phyloP scores from a whole-genome alignment of 2,113 vertebrate species.

The Cephalopterus ornatus region DNA sequence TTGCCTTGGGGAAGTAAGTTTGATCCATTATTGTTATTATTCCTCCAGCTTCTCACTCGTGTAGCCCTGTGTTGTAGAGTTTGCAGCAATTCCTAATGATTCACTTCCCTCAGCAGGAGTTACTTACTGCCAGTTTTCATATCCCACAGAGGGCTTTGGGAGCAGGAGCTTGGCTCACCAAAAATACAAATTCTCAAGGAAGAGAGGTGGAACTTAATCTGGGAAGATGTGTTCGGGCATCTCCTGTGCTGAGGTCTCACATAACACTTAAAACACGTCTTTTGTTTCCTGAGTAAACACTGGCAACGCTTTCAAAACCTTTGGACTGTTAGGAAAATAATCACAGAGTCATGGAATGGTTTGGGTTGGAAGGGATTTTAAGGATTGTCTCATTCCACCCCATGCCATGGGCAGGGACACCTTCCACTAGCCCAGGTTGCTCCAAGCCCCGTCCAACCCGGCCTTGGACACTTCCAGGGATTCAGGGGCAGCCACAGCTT shows the following conservation, averaged over 20 bases:
- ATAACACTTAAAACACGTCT: accelerated
- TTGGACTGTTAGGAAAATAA: neutral
- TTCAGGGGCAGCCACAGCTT: neutral
- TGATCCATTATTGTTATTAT: neutral
- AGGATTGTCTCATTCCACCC: neutral
- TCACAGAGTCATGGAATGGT: neutral
- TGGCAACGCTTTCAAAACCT: neutral
- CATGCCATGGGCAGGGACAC: neutral
- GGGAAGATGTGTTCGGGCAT: neutral
- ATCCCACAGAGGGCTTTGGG: neutral
- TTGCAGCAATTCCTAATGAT: neutral
- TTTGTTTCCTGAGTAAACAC: neutral
- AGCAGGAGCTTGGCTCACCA: neutral
- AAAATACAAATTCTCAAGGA: neutral
- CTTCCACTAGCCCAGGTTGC: accelerated
- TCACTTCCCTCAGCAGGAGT: neutral
- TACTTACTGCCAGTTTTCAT: neutral
- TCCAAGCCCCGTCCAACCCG: neutral
- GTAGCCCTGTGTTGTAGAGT: neutral
- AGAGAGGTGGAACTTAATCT: neutral
- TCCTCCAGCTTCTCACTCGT: neutral
- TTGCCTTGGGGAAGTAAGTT: conserved; percentile 97
- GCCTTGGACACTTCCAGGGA: neutral
- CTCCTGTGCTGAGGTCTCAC: neutral
- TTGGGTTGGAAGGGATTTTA: neutral